Evolutionary conservation across 2,797 vertebrate genomes (phyloP), one percentile per base, ranked within the genome.

Genomic region (Brotula barbata): DNA sequence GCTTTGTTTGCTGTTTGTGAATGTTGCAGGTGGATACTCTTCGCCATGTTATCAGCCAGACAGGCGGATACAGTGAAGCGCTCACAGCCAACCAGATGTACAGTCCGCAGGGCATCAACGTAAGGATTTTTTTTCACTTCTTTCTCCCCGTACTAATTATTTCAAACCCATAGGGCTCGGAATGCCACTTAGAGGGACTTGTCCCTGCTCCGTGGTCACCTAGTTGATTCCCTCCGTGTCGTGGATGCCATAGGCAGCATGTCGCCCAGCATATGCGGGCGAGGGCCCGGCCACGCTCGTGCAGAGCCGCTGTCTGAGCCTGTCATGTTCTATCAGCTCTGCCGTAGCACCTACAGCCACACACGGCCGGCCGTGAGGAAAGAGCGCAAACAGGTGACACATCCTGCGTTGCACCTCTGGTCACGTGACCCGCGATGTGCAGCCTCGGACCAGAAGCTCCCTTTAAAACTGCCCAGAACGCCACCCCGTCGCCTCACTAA

Each of bases 31-130:
- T 99, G 95, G 97, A 99, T 95, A 96, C 96, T 91, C 96, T 99
- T 97, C 96, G 97, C 95, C 97, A 99, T 96, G 97, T 99, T 96
- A 98, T 99, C 95, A 99, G 95, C 94, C 96, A 98, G 95, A 97
- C 96, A 95, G 96, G 96, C 93, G 97, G 95, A 92, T 98, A 97
- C 95, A 98, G 95, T 97, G 96, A 99, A 78, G 95, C 93, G 91
- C 95, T 98, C 86, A 91, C 95, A 91, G 95, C 95, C 91, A 95
- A 93, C 93, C 96, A 98, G 94, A 97, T 98, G 94, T 99, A 98
- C 94, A 99, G 97, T 96, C 97, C 96, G 85, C 96, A 98, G 93
- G 96, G 94, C 94, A 95, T 98, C 94, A 99, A 94, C 90, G 97
- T 99, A 96, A 99, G 89, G 46, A 77, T 75, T 76, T 64, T 49